Conservation (phyloP, 2,888 invertebrate species). For the Pammene aurita region DNA sequence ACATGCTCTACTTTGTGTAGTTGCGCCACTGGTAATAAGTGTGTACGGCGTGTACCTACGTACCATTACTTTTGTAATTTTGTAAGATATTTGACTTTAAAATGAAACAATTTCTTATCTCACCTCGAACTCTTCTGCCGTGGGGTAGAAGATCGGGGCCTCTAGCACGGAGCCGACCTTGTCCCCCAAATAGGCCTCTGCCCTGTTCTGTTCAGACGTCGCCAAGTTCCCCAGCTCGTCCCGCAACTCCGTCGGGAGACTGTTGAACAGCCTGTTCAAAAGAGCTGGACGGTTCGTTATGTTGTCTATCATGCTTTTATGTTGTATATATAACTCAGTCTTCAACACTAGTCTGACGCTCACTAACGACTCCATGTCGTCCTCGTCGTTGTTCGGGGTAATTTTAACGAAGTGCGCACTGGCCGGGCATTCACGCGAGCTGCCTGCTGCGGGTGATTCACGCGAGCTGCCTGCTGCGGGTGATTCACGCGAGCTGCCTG, state of each 20-base stretch:
- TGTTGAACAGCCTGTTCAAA: neutral
- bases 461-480: too few species aligned
- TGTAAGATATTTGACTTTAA: too few species aligned
- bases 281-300: neutral
- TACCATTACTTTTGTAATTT: too few species aligned
- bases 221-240: neutral
- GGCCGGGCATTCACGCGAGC: too few species aligned
- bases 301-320: neutral
- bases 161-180: slow-evolving; percentile 85
- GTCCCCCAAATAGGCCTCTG: neutral
- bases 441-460: too few species aligned
- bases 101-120: slow-evolving; percentile 22
- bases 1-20: too few species aligned
- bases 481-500: too few species aligned
- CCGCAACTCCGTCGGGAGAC: neutral
- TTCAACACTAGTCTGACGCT: neutral
- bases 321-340: neutral
- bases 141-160: slow-evolving; percentile 91
- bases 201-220: neutral
- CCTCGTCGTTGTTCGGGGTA: neutral
- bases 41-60: too few species aligned
- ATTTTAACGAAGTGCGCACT: neutral
- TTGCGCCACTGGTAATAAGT: too few species aligned
- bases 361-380: neutral
- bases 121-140: slow-evolving; percentile 89